Base-by-base conservation (phyloP, 2,797 vertebrate genomes). In the Sebastiscus albofasciatus region DNA sequence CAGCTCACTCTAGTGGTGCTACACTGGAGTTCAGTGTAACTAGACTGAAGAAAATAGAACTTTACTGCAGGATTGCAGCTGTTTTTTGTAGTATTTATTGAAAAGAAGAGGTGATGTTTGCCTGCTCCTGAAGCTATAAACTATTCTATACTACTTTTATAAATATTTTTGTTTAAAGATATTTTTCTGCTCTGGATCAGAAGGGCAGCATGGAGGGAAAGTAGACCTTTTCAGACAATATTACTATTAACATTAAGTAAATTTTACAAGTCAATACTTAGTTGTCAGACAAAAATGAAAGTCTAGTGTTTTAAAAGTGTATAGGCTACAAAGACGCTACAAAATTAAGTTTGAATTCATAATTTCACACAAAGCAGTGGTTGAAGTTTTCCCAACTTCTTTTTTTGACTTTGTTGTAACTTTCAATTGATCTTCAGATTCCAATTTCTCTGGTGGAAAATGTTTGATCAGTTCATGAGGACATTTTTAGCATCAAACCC, bases 1-100 rank as follows among this genome's bases (percentile, higher is more conserved):
- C 24, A 83, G 80, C 66, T 55, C 83, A 49, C 79, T 80, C 88
- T 75, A 42, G 74, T 83, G 85, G 77, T 16, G 4, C 8, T 29
- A 69, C 8, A 10, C 3, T 14, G 33, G 4, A 72, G 22, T 14
- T 67, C 22, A 67, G 8, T 34, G 79, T 65, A 27, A 67, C 14
- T 27, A 61, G 6, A 75, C 11, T 20, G 26, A 55, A 33, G 7
- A 67, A 34, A 75, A 22, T 6, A 14, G 3, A 75, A 67, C 11
- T 46, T 26, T 10, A 46, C 36, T 39, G 36, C 36, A 39, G 4
- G 13, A 24, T 7, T 1, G 14, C 24, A 52, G 13, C 26, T 61
- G 18, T 2, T 75, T 69, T 64, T 60, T 52, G 36, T 66, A 31
- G 39, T 71, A 61, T 66, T 75, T 49, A 56, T 64, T 61, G 20